Evolutionary conservation across 2,888 invertebrate species (phyloP).

Genomic region (Molanna angustata): DNA sequence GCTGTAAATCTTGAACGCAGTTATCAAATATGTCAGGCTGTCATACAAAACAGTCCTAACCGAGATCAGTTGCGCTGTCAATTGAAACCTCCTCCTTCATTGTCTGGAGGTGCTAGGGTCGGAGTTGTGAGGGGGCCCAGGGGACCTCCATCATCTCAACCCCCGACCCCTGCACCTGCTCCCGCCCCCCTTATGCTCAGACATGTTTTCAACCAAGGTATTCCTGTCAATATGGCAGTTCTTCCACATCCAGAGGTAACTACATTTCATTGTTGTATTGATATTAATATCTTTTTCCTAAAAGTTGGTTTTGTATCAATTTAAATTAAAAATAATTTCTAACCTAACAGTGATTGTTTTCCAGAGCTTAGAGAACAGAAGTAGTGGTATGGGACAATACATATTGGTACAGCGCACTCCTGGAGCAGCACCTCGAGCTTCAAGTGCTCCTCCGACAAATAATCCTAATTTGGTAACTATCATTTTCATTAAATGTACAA

Average conservation of each 20-base stretch:
- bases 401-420: conserved; percentile 76
- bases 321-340: background rate
- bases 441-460: conserved; percentile 77
- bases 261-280: too few species aligned
- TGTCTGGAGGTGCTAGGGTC: conserved; percentile 49
- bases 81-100: conserved; percentile 79
- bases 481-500: too few species aligned
- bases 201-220: conserved; percentile 59
- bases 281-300: background rate
- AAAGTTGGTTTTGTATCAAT: background rate
- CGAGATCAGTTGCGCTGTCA: conserved; percentile 83
- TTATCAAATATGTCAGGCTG: conserved; percentile 90
- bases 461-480: conserved; percentile 51
- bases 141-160: conserved; percentile 48
- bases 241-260: conserved; percentile 47
- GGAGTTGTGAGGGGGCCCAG: conserved; percentile 40
- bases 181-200: conserved; percentile 63
- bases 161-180: conserved; percentile 56
- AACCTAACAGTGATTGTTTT: too few species aligned
- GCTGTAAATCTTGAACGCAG: conserved; percentile 91
- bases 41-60: conserved; percentile 93
- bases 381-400: conserved; percentile 68
- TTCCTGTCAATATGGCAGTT: conserved; percentile 40
- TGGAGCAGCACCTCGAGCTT: conserved; percentile 73
- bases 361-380: conserved; percentile 61